Conservation (phyloP, 2,888 invertebrate genomes). For the Heteromyza rotundicornis region DNA sequence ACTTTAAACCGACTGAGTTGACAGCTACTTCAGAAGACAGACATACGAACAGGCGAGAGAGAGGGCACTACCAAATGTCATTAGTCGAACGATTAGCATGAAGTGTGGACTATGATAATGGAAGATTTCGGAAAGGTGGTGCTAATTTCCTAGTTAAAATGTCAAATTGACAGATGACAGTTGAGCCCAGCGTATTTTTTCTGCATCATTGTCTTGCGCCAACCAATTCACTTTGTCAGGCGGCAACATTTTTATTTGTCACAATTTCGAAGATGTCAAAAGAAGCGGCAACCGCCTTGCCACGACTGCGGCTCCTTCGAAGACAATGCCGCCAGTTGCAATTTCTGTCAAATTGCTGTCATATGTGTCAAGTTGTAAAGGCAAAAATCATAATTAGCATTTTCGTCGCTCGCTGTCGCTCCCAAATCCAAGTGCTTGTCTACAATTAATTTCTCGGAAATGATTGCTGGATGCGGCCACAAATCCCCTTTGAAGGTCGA, state of each 20-base stretch:
- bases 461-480: not conserved
- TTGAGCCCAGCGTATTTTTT: constrained; percentile 47
- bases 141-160: constrained; percentile 57
- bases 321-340: constrained; percentile 18
- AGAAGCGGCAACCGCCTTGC: constrained; percentile 21
- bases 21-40: too few species aligned
- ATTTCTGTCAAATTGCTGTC: constrained; percentile 46
- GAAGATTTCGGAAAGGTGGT: not conserved
- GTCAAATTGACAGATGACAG: constrained; percentile 59
- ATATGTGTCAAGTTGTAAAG: constrained; percentile 29
- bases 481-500: not conserved
- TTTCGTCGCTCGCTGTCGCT: constrained; percentile 39
- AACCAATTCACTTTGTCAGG: constrained; percentile 33
- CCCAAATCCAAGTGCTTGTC: constrained; percentile 17
- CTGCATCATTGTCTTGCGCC: constrained; percentile 22
- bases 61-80: constrained; percentile 4
- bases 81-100: constrained; percentile 35
- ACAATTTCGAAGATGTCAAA: constrained; percentile 34
- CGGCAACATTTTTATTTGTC: constrained; percentile 48
- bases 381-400: constrained; percentile 47
- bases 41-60: too few species aligned
- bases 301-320: too few species aligned
- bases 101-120: constrained; percentile 1
- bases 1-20: too few species aligned
- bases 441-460: constrained; percentile 44